Percentiles rank a stretch among this genome's conserved stretches.
phyloP scores from a whole-genome alignment of 2,888 invertebrate species.

The Imbricaverruca yamaguchii region DNA sequence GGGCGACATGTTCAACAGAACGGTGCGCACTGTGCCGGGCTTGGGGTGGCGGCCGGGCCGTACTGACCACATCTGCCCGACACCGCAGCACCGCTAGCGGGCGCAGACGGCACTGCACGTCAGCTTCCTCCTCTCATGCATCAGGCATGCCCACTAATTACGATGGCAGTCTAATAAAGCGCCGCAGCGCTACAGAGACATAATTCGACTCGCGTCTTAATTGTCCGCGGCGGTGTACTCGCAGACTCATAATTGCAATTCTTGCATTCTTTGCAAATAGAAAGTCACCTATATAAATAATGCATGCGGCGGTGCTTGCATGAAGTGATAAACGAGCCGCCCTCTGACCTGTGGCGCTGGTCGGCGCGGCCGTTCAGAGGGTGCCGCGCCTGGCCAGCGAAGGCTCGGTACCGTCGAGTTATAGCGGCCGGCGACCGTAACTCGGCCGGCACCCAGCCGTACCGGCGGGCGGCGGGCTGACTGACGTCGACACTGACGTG shows the following conservation, averaged over 20 bases:
- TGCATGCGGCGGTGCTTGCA: not conserved
- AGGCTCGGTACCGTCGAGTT: not conserved
- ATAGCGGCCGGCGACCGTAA: not conserved
- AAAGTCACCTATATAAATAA: constrained; percentile 19
- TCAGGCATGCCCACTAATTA: not conserved
- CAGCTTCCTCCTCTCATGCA: not conserved
- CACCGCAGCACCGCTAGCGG: too few species aligned
- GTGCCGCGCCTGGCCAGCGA: too few species aligned
- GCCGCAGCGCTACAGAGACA: not conserved
- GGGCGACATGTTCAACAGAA: too few species aligned
- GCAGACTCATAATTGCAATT: not conserved
- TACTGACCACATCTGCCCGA: too few species aligned
- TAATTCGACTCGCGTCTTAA: not conserved
- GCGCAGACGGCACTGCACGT: not conserved
- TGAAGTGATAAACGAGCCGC: not conserved
- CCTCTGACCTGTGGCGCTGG: not conserved
- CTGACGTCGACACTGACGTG: not conserved
- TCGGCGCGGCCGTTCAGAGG: not conserved
- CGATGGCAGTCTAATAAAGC: not conserved
- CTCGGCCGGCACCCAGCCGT: not conserved
- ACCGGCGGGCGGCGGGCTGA: not conserved
- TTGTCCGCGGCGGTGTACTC: not conserved
- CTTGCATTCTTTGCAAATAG: constrained; percentile 17
- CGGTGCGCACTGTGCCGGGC: too few species aligned
- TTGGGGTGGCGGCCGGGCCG: too few species aligned